Percentiles rank a stretch among this genome's conserved stretches.
Conservation (phyloP, 1,140 invertebrate genomes). For the Planococcus citri region DNA sequence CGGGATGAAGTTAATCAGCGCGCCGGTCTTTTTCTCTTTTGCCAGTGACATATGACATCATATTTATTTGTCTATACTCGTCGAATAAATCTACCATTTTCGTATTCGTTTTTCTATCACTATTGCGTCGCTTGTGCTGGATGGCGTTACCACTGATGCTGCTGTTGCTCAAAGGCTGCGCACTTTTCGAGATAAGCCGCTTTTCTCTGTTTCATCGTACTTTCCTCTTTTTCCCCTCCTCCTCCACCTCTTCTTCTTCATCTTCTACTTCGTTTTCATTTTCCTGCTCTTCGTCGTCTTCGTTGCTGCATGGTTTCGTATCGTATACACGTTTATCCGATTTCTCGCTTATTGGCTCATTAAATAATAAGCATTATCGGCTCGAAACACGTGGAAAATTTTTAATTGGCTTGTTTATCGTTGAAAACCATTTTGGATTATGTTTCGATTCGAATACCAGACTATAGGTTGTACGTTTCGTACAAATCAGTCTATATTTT, state of each 20-base stretch:
- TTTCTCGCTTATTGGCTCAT: background rate
- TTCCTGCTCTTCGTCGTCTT: no score
- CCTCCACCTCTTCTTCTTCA: no score
- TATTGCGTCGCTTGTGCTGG: no score
- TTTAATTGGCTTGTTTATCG: no score
- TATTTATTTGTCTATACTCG: conserved; percentile 4
- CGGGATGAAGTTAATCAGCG: conserved; percentile 4
- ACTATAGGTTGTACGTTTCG: no score
- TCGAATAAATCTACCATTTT: conserved; percentile 3
- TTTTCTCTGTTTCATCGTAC: background rate
- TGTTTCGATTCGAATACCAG: no score
- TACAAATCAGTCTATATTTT: no score
- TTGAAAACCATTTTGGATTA: no score
- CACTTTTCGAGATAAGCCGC: background rate
- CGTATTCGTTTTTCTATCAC: background rate
- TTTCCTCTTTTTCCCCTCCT: no score
- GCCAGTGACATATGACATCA: background rate
- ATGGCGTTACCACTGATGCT: no score
- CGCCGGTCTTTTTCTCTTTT: background rate
- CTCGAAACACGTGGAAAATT: background rate
- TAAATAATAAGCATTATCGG: background rate
- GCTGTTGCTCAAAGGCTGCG: no score
- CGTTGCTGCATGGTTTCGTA: background rate
- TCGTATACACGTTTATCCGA: background rate
- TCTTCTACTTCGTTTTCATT: no score